Base-by-base conservation (phyloP, 2,888 invertebrate genomes). In the Scotopteryx bipunctaria region DNA sequence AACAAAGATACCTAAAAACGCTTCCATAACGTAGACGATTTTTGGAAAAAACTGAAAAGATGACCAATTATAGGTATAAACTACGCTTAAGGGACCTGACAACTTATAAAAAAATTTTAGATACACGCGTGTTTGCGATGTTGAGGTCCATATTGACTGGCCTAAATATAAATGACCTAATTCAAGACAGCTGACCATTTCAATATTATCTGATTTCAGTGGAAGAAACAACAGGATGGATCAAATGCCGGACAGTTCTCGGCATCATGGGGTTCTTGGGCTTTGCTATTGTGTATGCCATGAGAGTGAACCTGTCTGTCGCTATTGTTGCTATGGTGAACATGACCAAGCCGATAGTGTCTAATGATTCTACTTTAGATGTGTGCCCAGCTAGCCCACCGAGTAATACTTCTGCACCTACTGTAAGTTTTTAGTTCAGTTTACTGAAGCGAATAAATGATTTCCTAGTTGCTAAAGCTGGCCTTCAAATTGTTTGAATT, bases 301-400 rank as follows among this genome's bases (percentile, higher is more conserved):
- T 97, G 95, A 91, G 97, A 52, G 97, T 97, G 0, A 97, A 97
- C 81, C 91, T 98, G 21, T 97, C 97, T 0, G 96, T 98, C 14
- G 98, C 98, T 25, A 97, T 98, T 72, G 97, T 98, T 19, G 97
- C 97, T 19, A 99, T 98, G 98, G 95, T 96, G 29, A 96, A 96
- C 77, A 92, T 93, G 44, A 94, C 95, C 1, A 92, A 92, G 0
- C 92, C 93, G 0, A 74, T 88, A 15, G 81, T 91, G 14, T 80
- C 89, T 38, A 93, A 92, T 70, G 91, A 79, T 38, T 91, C 92
- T 16, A 89, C 91, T 2, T 77, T 90, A 49, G 94, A 95, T 78
- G 91, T 93, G 4, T 94, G 95, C 67, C 92, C 92, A 1, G 79
- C 87, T 0, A 68, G 78, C 6, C 77, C 79, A 13, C 73, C 88